Conservation (phyloP, 1,140 invertebrate genomes). For the Ditylenchus dipsaci region DNA sequence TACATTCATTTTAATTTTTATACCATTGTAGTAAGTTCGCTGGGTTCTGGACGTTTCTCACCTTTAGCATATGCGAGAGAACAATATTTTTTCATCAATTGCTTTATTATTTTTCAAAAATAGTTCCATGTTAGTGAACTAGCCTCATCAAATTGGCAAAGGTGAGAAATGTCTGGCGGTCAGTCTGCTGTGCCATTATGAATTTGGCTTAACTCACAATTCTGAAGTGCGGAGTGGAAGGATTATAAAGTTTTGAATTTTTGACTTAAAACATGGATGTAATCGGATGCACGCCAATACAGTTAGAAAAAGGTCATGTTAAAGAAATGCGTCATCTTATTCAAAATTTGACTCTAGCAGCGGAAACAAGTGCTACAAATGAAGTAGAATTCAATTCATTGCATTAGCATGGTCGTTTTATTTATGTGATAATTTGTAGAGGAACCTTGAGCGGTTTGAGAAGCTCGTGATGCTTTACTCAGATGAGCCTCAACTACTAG, state of each 20-base stretch:
- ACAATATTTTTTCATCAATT: too few species aligned
- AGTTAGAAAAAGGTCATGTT: constrained; percentile 19
- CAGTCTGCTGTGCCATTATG: neutral
- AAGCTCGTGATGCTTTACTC: constrained; percentile 20
- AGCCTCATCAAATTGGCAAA: too few species aligned
- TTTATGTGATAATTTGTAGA: neutral
- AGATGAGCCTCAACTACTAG: constrained; percentile 28
- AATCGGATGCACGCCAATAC: constrained; percentile 31
- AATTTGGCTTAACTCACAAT: neutral
- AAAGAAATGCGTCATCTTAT: constrained; percentile 12
- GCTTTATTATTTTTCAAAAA: too few species aligned
- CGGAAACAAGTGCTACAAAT: neutral
- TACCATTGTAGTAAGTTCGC: too few species aligned
- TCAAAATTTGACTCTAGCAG: neutral
- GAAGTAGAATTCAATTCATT: neutral
- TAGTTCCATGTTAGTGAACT: too few species aligned
- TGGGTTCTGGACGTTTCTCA: too few species aligned
- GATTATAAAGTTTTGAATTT: too few species aligned
- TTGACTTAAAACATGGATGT: neutral
- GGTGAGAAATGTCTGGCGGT: neutral
- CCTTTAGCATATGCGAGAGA: too few species aligned
- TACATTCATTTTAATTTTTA: neutral
- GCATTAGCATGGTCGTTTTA: neutral
- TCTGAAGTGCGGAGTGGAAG: neutral
- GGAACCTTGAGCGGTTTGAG: constrained; percentile 26